Percentiles rank a stretch among this genome's conserved stretches.
phyloP scores from a whole-genome alignment of 2,888 invertebrate genomes.

The Himalopsyche tibetana region DNA sequence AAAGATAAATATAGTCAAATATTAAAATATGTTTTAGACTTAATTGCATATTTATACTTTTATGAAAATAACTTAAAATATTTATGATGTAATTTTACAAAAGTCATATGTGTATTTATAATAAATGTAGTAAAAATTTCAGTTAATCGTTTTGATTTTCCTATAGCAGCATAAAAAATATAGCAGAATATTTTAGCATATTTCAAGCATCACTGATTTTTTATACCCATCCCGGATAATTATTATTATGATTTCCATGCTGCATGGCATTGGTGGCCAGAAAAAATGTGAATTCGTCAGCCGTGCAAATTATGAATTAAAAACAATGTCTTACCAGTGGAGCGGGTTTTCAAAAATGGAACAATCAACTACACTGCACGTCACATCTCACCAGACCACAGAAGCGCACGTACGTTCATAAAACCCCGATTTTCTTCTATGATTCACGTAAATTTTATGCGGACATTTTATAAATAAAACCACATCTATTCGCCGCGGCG shows the following conservation, averaged over 20 bases:
- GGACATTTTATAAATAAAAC: not conserved
- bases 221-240: no score
- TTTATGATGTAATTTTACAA: no score
- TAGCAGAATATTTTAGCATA: no score
- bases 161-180: no score
- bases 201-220: no score
- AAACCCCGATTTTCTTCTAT: not conserved
- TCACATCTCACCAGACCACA: constrained; percentile 26
- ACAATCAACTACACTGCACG: constrained; percentile 10
- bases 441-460: constrained; percentile 10
- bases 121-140: no score
- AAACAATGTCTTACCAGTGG: not conserved
- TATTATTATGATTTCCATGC: constrained; percentile 6
- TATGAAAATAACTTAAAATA: no score
- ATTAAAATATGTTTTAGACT: no score
- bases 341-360: constrained; percentile 16
- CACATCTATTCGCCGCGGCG: not conserved
- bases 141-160: no score
- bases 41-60: no score
- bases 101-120: no score
- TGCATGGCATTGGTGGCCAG: constrained; percentile 2
- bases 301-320: not conserved
- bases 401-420: constrained; percentile 10
- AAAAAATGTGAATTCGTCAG: not conserved
- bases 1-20: no score